These are phyloP conservation scores for Neolamprologus ventralis DNA, from an alignment of 2,113 vertebrate genomes.

Conservation along the genomic window DNA sequence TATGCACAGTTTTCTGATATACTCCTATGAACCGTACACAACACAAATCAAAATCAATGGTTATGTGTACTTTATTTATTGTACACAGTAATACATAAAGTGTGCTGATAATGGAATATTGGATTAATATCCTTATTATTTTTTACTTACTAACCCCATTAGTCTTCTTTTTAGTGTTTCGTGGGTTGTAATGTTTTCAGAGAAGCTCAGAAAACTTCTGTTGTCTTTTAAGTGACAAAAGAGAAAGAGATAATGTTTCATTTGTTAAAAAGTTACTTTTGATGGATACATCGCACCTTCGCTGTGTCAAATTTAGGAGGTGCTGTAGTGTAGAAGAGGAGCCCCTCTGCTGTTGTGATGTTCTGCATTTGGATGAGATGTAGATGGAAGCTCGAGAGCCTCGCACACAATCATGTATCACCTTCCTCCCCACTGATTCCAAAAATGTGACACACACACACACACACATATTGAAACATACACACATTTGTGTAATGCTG, in stretches of 20 bases:
- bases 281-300: slow-evolving; percentile 16
- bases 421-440: slow-evolving; percentile 16
- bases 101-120: neutral
- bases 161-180: neutral
- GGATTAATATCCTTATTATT: neutral
- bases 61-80: neutral
- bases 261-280: slow-evolving; percentile 22
- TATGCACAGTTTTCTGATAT: neutral
- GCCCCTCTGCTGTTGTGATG: slow-evolving; percentile 39
- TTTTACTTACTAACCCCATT: neutral
- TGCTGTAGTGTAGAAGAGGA: slow-evolving; percentile 1
- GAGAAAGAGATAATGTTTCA: neutral
- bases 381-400: slow-evolving; percentile 38
- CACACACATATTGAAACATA: neutral
- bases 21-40: neutral
- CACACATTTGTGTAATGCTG: neutral
- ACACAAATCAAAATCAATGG: neutral
- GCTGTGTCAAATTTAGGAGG: neutral
- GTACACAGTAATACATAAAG: neutral
- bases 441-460: slow-evolving; percentile 3
- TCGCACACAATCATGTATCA: slow-evolving; percentile 30
- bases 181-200: neutral
- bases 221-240: neutral
- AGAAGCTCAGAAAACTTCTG: neutral
- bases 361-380: slow-evolving; percentile 60